These are phyloP conservation scores for Pachyramphus minor DNA, from an alignment of 2,113 vertebrate genomes.

Conservation along the genomic window DNA sequence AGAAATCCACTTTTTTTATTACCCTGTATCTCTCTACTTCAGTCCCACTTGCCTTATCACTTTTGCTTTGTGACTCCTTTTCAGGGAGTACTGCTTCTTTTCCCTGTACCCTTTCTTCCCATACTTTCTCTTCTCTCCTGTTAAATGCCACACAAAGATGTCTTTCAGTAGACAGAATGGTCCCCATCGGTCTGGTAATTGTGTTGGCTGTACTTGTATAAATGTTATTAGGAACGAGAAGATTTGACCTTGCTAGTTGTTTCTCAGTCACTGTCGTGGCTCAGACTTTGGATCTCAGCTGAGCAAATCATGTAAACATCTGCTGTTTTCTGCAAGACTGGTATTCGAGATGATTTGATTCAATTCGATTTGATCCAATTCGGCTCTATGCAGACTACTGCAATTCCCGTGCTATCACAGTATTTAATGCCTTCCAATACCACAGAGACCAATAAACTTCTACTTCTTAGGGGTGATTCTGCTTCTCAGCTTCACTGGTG, in stretches of 20 bases:
- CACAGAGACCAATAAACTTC: not conserved
- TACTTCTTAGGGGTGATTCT: not conserved
- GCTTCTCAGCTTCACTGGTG: not conserved
- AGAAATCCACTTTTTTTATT: not conserved
- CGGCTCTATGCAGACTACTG: not conserved
- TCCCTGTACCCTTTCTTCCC: not conserved
- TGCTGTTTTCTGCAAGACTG: slow-evolving; percentile 32
- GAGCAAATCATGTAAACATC: slow-evolving; percentile 32
- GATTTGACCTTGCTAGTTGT: slow-evolving; percentile 63
- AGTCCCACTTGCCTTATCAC: not conserved
- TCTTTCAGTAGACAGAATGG: not conserved
- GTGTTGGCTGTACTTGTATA: slow-evolving; percentile 25
- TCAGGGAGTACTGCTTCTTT: not conserved
- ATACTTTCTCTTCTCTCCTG: not conserved
- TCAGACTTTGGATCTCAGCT: slow-evolving; percentile 59
- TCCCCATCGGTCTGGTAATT: not conserved
- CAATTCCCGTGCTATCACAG: not conserved
- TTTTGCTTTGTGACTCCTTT: not conserved
- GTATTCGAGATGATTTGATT: slow-evolving; percentile 23
- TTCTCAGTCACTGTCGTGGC: slow-evolving; percentile 57
- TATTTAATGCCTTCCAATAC: not conserved
- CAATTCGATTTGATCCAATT: slow-evolving; percentile 34
- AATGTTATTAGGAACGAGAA: slow-evolving; percentile 50
- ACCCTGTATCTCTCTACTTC: not conserved
- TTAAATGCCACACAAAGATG: not conserved